These are phyloP conservation scores for Sanderia malayensis DNA, from an alignment of 30 jellyfish, hydroid and myxozoan species.

Conservation along the genomic window DNA sequence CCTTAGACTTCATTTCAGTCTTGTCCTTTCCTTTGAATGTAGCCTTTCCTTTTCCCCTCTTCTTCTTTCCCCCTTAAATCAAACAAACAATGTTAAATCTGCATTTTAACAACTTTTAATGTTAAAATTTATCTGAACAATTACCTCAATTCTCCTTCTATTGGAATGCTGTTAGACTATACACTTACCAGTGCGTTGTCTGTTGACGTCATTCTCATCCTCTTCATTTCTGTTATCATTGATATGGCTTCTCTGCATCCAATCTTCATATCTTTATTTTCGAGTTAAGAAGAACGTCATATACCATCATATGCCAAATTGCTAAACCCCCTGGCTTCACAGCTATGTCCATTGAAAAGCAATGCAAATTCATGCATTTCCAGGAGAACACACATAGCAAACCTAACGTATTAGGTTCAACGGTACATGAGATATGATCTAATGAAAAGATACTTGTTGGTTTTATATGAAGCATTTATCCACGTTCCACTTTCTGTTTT, in stretches of 20 bases:
- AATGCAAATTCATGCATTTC: background rate
- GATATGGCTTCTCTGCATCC: slow-evolving; percentile 60
- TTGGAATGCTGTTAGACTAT: background rate
- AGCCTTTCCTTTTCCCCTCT: slow-evolving; percentile 13
- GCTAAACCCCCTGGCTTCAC: background rate
- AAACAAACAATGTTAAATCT: background rate
- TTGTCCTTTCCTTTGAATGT: slow-evolving; percentile 6
- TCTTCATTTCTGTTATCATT: background rate
- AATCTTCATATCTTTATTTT: slow-evolving; percentile 59
- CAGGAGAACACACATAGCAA: background rate
- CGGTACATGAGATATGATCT: background rate
- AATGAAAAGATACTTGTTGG: slow-evolving; percentile 77
- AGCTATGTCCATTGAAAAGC: background rate
- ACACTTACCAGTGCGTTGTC: background rate
- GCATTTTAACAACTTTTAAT: background rate
- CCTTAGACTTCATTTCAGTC: slow-evolving; percentile 69
- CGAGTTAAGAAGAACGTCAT: background rate
- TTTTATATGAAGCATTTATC: slow-evolving; percentile 89
- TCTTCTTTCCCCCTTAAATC: slow-evolving; percentile 2
- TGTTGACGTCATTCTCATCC: slow-evolving; percentile 22
- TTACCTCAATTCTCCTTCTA: background rate
- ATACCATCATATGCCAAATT: too few species aligned
- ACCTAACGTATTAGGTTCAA: background rate
- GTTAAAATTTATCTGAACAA: too few species aligned
- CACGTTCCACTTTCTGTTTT: slow-evolving; percentile 94